Evolutionary conservation across 2,797 vertebrate genomes (phyloP).

Genomic region (Falco cherrug): DNA sequence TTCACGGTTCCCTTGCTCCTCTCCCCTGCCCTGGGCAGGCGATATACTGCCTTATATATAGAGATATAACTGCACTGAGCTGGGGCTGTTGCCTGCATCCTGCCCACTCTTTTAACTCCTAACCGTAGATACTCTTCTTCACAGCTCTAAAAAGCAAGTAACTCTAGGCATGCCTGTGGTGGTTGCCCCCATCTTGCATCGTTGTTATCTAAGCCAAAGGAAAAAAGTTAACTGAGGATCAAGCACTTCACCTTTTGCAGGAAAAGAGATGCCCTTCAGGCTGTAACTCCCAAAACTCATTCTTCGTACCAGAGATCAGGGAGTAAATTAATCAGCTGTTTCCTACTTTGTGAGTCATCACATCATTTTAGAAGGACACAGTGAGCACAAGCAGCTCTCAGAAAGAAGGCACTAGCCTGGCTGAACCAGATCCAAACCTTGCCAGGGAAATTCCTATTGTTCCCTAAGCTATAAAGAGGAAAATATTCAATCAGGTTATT

Average conservation of each 20-base stretch:
- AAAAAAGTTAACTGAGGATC: background rate
- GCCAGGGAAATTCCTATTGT: background rate
- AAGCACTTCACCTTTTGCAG: background rate
- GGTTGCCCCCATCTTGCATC: fast-evolving
- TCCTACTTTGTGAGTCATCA: background rate
- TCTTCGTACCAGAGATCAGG: background rate
- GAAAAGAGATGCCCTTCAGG: background rate
- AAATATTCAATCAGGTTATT: background rate
- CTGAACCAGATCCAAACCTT: background rate
- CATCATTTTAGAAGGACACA: background rate
- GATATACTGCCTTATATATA: too few relatives aligned
- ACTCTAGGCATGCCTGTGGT: background rate
- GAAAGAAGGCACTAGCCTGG: background rate
- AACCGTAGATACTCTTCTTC: background rate
- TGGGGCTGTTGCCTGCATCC: background rate
- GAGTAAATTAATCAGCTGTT: background rate
- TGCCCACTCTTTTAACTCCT: background rate
- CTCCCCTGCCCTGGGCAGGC: background rate
- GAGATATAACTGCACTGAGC: too few relatives aligned
- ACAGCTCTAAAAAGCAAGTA: background rate
- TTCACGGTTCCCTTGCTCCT: background rate
- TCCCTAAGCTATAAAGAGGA: background rate
- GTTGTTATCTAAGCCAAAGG: background rate
- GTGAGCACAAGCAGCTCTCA: fast-evolving
- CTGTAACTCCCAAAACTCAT: background rate